phyloP scores from a whole-genome alignment of 2,888 invertebrate species.

The Dryobota labecula region DNA sequence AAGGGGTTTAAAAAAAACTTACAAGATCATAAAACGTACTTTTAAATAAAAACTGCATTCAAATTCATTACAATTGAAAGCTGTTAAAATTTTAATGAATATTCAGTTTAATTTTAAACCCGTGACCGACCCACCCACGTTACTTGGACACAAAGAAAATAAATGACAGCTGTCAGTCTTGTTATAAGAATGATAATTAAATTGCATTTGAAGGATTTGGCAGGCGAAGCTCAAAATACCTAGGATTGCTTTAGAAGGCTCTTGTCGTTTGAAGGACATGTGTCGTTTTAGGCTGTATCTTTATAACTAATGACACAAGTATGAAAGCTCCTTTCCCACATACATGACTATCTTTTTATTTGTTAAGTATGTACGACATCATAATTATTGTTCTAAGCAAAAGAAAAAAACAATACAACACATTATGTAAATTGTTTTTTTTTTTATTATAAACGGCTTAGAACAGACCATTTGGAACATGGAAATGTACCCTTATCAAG shows the following conservation, averaged over 20 bases:
- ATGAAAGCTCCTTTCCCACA: neutral
- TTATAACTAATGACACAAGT: neutral
- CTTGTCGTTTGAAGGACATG: too few species aligned
- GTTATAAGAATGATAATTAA: neutral
- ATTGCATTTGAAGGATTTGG: neutral
- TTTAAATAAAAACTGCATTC: neutral
- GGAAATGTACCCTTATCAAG: neutral
- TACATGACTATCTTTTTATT: too few species aligned
- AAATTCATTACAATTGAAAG: conserved; percentile 7
- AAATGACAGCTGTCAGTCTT: conserved; percentile 11
- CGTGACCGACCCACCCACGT: neutral
- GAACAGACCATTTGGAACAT: neutral
- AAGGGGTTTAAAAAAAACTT: neutral
- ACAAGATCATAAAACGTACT: neutral
- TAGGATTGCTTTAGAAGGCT: neutral
- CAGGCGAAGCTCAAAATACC: neutral
- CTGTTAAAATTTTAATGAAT: conserved; percentile 12
- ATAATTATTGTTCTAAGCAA: too few species aligned
- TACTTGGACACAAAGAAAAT: conserved; percentile 7
- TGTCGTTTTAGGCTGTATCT: neutral
- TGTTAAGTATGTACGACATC: too few species aligned
- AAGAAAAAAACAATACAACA: neutral
- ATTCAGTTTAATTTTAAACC: conserved; percentile 11
- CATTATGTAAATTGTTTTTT: neutral
- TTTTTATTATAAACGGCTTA: neutral